Conservation (phyloP, 2,113 vertebrate genomes). For the Verasper variegatus region DNA sequence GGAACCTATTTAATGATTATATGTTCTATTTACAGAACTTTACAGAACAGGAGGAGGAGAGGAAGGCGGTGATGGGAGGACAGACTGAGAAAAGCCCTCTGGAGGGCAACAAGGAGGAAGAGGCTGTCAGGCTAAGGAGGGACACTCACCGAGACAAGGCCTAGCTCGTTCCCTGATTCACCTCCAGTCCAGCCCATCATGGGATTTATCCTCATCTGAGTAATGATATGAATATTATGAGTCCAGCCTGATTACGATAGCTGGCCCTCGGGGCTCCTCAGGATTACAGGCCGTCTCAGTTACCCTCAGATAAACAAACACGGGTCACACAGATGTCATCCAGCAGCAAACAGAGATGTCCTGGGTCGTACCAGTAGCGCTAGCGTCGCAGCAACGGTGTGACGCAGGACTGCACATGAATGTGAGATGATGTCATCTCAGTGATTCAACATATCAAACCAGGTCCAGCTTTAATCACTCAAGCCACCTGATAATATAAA, state of each 20-base stretch:
- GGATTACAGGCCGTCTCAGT: constrained; percentile 20
- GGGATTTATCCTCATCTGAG: constrained; percentile 65
- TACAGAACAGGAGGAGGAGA: background rate
- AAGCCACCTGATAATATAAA: constrained; percentile 1
- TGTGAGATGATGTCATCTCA: constrained; percentile 25
- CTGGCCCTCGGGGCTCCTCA: constrained; percentile 32
- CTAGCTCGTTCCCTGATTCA: constrained; percentile 51
- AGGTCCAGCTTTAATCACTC: constrained; percentile 17
- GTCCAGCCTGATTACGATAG: constrained; percentile 19
- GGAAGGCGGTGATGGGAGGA: background rate
- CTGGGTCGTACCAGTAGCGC: constrained; percentile 24
- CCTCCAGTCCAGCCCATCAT: constrained; percentile 67
- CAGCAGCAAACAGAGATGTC: constrained; percentile 24
- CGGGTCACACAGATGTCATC: constrained; percentile 39
- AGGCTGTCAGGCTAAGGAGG: constrained; percentile 45
- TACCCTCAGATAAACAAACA: constrained; percentile 45
- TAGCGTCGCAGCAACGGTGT: constrained; percentile 9
- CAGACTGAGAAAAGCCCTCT: constrained; percentile 18
- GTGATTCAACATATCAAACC: constrained; percentile 16
- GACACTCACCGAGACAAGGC: constrained; percentile 26
- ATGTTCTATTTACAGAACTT: constrained; percentile 27
- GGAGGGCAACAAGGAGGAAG: constrained; percentile 25
- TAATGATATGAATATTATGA: constrained; percentile 69
- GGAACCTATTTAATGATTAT: constrained; percentile 30
- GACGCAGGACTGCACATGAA: constrained; percentile 8